Evolutionary conservation across 1,140 invertebrate species (phyloP), one percentile per base, ranked within the genome.

Genomic region (Philopotamus ludificatus): DNA sequence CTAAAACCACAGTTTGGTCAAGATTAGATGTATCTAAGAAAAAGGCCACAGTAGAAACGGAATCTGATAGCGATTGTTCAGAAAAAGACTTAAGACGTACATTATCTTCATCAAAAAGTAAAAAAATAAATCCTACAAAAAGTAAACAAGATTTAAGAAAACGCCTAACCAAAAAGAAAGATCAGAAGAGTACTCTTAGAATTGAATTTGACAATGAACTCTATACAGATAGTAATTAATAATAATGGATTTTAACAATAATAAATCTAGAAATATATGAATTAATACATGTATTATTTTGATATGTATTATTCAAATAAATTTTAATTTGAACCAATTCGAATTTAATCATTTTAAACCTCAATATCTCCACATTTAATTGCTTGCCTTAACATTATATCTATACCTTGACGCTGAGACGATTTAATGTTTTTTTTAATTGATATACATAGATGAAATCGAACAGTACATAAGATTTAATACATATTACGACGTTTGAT

Each of bases 1-100:
- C 49, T 3, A 74, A 76, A 0, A 78, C 78, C 2, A 80, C 78
- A 72, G 83, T 86, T n/a, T 86, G 84, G 84, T 78, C 83, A 0
- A 80, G 84, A 75, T 72, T 85, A 58, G 83, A 84, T 66, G 71
- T 63, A 1, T 72, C 74, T 71, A 78, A 71, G 73, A 74, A 55
- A 67, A 79, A 20, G 77, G 74, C 70, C 75, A 74, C 51, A 73
- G 73, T n/a, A n/a, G n/a, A n/a, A n/a, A 71, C 68, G 1, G 64
- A 63, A 25, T 60, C 68, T 49, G 68, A 62, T n/a, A 41, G 26
- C 3, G 74, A 69, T 42, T 20, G 65, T 58, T 65, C 51, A 2
- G 67, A 70, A 45, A 59, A 16, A 4, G 61, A 64, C 58, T 61
- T 70, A 21, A 64, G 57, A 58, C 22, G 55, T 3, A 45, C 68